These are phyloP conservation scores for Coregonus sp. DNA, from an alignment of 2,797 vertebrate genomes.

Conservation along the genomic window DNA sequence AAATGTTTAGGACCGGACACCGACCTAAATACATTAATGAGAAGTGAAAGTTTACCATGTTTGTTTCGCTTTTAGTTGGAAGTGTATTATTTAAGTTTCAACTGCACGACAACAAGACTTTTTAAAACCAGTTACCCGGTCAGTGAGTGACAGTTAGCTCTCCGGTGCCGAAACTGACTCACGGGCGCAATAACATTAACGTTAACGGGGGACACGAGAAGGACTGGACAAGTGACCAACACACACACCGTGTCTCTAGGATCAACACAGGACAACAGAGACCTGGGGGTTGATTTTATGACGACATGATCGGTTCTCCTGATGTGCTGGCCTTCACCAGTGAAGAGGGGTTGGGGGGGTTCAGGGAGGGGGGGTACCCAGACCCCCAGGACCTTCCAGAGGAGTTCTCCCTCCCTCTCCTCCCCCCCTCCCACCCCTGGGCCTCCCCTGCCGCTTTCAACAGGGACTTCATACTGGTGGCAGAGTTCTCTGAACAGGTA, in stretches of 20 bases:
- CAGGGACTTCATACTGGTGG: constrained; percentile 93
- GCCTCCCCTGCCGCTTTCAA: constrained; percentile 80
- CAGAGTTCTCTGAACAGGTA: constrained; percentile 96
- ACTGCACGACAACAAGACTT: not conserved
- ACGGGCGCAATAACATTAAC: not conserved
- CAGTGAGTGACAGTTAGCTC: not conserved
- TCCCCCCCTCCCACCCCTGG: constrained; percentile 84
- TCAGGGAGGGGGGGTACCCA: constrained; percentile 57
- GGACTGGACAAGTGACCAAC: not conserved
- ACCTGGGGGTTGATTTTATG: not conserved
- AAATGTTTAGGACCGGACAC: too few species aligned
- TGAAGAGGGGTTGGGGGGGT: constrained; percentile 80
- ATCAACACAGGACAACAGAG: not conserved
- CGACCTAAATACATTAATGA: not conserved
- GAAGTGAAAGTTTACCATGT: not conserved
- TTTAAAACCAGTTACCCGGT: not conserved
- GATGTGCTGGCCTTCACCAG: constrained; percentile 92
- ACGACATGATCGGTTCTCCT: constrained; percentile 90
- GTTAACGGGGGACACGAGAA: too few species aligned
- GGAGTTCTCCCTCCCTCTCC: constrained; percentile 84
- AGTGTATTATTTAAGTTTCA: not conserved
- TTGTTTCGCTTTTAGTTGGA: not conserved
- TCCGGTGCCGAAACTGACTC: not conserved
- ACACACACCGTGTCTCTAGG: not conserved
- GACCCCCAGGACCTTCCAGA: constrained; percentile 77